Base-by-base conservation (phyloP, 2,113 vertebrate species). In the Peromyscus californicus region DNA sequence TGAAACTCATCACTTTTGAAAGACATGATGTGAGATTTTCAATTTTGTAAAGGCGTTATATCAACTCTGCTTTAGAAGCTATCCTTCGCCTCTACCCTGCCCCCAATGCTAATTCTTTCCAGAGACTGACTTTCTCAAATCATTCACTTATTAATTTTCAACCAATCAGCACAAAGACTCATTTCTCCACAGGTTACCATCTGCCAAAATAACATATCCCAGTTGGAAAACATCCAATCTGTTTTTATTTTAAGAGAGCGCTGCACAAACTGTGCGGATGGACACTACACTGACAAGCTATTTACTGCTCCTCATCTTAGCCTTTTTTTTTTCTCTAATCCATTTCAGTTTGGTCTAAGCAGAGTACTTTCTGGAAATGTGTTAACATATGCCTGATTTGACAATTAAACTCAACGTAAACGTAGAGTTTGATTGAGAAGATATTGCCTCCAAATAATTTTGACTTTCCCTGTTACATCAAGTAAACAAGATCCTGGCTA, bases 31-130 rank as follows among this genome's bases (percentile, higher is more conserved):
- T 42, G 85, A 78, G 65, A 87, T 61, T 88, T 96, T 90, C 78
- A 57, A 80, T 87, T 91, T 21, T 33, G 17, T 39, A 74, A 88
- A 96, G 90, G 89, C 65, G 54, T 95, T 24, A 79, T 80, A 42
- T 95, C 94, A 65, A 42, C n/a, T 91, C 89, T 33, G 39, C 83
- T 42, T 67, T 51, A 19, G 70, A 86, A 95, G 82, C 65, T 63
- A 84, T 74, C 93, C 90, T 95, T 74, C 3, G 36, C 80, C 65
- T 93, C 63, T 80, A 26, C 48, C n/a, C 26, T 85, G 80, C 6
- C 78, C 61, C 51, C 29, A n/a, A 33, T 61, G 86, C 80, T 95
- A 96, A 97, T 96, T 97, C 93, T 96, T 97, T 96, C 92, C 97
- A 97, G 95, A 97, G 87, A 91, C 82, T 22, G 75, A 76, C 83